Evolutionary conservation across 2,113 vertebrate species (phyloP), one percentile per base, ranked within the genome.

Genomic region (Hippocampus mohnikei): DNA sequence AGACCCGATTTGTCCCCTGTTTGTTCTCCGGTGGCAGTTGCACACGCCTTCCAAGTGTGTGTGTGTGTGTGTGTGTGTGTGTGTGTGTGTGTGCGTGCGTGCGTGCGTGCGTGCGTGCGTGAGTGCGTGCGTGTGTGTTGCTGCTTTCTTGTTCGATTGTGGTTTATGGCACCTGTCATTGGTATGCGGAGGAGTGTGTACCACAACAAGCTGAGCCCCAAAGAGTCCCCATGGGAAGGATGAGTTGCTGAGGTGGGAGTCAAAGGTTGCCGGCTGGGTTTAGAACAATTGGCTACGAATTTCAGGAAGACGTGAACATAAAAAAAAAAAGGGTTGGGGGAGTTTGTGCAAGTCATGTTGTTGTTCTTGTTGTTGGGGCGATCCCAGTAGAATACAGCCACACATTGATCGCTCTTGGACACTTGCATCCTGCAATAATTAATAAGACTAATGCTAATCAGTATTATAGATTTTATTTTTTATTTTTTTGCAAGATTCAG

Each of bases 161-260:
- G 75, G 78, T 87, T 88, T 84, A 87, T 86, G 76, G 72, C 33
- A 63, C 69, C 75, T 84, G 81, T 86, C 84, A 81, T 23, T 46
- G 60, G 75, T 74, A 79, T 69, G 50, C 69, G 78, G 60, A 83
- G 67, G 75, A 83, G 29, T 68, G 58, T 62, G 76, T 55, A 63
- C 27, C 75, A 70, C 61, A 72, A 55, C 72, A 65, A 68, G 59
- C 60, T 3, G 12, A 73, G 42, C 74, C 61, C 66, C 37, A 29
- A 58, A 74, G 21, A 65, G 37, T 79, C 80, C 75, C 64, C 64
- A 16, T 20, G 55, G 73, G 80, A 73, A 33, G 15, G n/a, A 66
- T 59, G 33, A 58, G 71, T 63, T 72, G 76, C 21, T 27, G 64
- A 21, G 66, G 65, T 20, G 41, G 41, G 27, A 80, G 73, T 81